These are phyloP conservation scores for Pyrgilauda ruficollis DNA, from an alignment of 2,113 vertebrate genomes.

Conservation along the genomic window DNA sequence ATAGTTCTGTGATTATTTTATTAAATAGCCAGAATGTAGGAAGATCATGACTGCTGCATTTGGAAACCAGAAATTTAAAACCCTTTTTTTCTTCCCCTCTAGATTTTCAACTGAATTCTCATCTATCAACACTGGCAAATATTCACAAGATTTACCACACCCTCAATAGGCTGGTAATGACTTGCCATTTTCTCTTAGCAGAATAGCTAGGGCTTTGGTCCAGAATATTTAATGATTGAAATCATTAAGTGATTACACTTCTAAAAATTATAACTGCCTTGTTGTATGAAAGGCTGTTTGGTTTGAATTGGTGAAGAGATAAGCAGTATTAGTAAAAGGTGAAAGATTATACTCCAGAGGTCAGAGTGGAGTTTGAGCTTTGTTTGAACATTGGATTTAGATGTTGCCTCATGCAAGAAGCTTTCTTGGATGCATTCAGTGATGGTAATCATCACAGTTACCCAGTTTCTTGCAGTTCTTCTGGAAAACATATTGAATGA, in stretches of 20 bases:
- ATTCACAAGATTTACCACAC: conserved; percentile 99
- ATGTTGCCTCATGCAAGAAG: background rate
- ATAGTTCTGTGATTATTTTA: background rate
- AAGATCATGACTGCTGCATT: background rate
- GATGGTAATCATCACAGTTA: background rate
- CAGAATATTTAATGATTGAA: background rate
- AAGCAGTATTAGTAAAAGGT: background rate
- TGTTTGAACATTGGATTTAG: background rate
- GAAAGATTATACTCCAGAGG: background rate
- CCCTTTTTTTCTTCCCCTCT: background rate
- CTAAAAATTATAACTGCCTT: background rate
- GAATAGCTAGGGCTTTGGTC: conserved; percentile 1
- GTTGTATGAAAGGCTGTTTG: background rate
- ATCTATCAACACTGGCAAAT: conserved; percentile 98
- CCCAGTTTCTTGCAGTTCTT: background rate
- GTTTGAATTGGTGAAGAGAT: background rate
- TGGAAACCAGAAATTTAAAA: background rate
- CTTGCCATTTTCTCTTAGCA: conserved; percentile 58
- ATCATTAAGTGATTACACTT: background rate
- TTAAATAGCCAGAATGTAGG: background rate
- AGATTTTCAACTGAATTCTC: conserved; percentile 99
- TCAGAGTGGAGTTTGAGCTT: background rate
- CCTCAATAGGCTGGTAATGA: conserved; percentile 97
- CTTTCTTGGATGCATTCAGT: background rate
- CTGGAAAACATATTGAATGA: background rate